These are phyloP conservation scores for Lasioglossum zephyrum DNA, from an alignment of 2,888 invertebrate genomes.

Conservation along the genomic window DNA sequence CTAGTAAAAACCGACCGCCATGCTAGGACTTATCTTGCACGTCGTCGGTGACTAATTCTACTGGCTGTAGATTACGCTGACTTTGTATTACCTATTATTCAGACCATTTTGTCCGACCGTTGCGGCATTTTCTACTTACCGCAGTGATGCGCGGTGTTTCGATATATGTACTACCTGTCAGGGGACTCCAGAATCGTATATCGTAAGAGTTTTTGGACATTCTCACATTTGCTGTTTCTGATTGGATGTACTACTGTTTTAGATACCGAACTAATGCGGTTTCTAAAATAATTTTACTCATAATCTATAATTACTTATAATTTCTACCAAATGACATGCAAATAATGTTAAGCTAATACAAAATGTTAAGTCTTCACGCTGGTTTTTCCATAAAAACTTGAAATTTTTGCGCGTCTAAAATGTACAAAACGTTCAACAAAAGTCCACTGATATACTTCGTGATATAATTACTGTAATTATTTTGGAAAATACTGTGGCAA, in stretches of 20 bases:
- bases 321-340: background rate
- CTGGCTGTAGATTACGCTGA: background rate
- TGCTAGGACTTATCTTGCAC: background rate
- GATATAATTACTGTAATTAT: background rate
- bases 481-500: background rate
- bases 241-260: background rate
- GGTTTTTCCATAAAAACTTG: too few species aligned
- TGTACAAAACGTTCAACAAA: background rate
- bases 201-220: background rate
- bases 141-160: background rate
- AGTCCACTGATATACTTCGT: background rate
- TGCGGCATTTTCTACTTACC: conserved; percentile 11
- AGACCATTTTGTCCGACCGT: background rate
- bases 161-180: background rate
- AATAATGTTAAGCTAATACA: too few species aligned
- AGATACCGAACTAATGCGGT: background rate
- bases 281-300: background rate
- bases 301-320: too few species aligned
- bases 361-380: background rate
- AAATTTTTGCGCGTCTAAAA: background rate
- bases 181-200: background rate
- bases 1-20: background rate
- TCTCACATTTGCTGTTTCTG: background rate
- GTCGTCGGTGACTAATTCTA: background rate
- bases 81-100: background rate